Percentiles rank a stretch among this genome's conserved stretches.
phyloP scores from a whole-genome alignment of 2,797 vertebrate genomes.

The Neomorphus geoffroyi region DNA sequence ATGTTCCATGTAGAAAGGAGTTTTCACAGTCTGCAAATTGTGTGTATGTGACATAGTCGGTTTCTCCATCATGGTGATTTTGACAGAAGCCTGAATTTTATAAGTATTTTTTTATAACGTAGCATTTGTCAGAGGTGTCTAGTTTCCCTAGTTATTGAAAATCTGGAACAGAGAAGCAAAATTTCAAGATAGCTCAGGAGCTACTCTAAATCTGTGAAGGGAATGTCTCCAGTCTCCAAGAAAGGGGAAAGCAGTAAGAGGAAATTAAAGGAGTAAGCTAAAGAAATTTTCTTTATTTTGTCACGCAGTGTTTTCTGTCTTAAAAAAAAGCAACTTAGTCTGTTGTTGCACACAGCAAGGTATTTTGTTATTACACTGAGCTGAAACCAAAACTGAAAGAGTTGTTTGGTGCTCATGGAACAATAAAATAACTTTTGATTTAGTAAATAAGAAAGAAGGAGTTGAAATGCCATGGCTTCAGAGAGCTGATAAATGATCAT shows the following conservation, averaged over 20 bases:
- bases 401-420: not conserved
- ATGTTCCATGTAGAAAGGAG: not conserved
- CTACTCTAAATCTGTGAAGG: not conserved
- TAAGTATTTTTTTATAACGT: not conserved
- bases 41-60: not conserved
- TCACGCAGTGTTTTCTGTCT: not conserved
- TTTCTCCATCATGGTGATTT: conserved; percentile 1
- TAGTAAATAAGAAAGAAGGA: not conserved
- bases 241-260: not conserved
- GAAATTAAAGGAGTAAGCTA: not conserved
- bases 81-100: not conserved
- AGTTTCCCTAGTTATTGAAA: not conserved
- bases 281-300: not conserved
- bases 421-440: not conserved
- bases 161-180: not conserved
- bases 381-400: not conserved
- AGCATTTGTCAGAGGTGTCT: not conserved
- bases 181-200: not conserved
- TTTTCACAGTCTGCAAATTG: not conserved
- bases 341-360: not conserved
- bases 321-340: not conserved
- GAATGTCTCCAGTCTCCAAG: not conserved
- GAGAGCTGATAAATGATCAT: not conserved
- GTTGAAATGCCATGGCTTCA: not conserved
- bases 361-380: not conserved